Evolutionary conservation across 2,797 vertebrate species (phyloP).

Genomic region (Channallabes apus): DNA sequence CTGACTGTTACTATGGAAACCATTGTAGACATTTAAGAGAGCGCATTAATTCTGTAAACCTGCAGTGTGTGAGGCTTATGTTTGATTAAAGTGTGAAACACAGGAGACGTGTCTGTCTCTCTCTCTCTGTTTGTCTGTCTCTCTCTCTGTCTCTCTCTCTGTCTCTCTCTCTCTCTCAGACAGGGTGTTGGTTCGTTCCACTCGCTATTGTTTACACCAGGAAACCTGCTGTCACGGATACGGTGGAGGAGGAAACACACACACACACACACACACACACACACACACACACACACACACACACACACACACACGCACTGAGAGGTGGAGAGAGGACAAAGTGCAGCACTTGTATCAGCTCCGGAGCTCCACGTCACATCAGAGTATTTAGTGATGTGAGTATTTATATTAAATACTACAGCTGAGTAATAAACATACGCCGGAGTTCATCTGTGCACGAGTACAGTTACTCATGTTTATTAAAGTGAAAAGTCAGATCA

Average conservation of each 20-base stretch:
- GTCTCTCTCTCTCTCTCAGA: neutral
- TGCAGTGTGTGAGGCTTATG: neutral
- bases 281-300: conserved; percentile 15
- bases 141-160: no score
- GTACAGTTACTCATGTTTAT: neutral
- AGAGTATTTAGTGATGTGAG: neutral
- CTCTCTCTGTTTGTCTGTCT: no score
- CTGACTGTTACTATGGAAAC: neutral
- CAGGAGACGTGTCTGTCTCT: neutral
- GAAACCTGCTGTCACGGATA: conserved; percentile 57
- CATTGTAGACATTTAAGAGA: neutral
- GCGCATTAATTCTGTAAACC: neutral
- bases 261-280: conserved; percentile 26
- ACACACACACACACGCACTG: conserved; percentile 6
- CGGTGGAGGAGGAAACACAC: conserved; percentile 41
- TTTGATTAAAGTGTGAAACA: neutral
- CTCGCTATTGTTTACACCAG: conserved; percentile 60
- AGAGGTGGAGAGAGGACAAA: conserved; percentile 3
- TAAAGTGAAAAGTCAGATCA: neutral
- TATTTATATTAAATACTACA: neutral
- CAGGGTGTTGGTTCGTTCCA: conserved; percentile 56
- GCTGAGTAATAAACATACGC: neutral
- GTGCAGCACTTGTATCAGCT: neutral
- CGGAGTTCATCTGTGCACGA: neutral
- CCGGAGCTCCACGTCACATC: neutral